phyloP scores from a whole-genome alignment of 2,113 vertebrate species.

The Psilopsiagon aymara region DNA sequence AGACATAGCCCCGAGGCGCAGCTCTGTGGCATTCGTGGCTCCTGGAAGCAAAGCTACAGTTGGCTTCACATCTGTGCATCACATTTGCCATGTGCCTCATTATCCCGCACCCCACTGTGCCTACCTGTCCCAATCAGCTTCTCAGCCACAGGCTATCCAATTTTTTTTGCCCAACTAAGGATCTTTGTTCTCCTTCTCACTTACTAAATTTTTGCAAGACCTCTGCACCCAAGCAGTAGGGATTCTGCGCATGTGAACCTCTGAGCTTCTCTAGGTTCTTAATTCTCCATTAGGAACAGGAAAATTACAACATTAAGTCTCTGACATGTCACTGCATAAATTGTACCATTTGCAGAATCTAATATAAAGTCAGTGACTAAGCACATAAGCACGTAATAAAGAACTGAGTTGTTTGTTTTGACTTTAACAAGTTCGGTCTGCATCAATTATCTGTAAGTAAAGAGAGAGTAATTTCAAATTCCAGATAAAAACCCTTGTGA shows the following conservation, averaged over 20 bases:
- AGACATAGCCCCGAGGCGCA: slow-evolving; percentile 84
- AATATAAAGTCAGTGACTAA: slow-evolving; percentile 74
- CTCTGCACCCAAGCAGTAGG: slow-evolving; percentile 81
- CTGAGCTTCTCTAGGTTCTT: slow-evolving; percentile 74
- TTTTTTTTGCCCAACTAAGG: slow-evolving; percentile 77
- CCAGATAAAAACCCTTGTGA: slow-evolving; percentile 61
- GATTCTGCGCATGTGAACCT: slow-evolving; percentile 77
- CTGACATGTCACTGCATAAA: slow-evolving; percentile 83
- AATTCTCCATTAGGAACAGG: slow-evolving; percentile 80
- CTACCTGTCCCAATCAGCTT: slow-evolving; percentile 85
- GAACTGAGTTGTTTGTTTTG: slow-evolving; percentile 82
- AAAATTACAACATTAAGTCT: slow-evolving; percentile 80
- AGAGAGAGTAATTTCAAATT: slow-evolving; percentile 74
- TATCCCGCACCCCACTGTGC: slow-evolving; percentile 83
- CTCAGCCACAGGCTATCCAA: slow-evolving; percentile 85
- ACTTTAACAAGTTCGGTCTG: slow-evolving; percentile 86
- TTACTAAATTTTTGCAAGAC: slow-evolving; percentile 87
- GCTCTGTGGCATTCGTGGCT: slow-evolving; percentile 80
- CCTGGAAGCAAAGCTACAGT: slow-evolving; percentile 83
- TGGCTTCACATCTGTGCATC: slow-evolving; percentile 92
- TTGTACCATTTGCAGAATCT: slow-evolving; percentile 80
- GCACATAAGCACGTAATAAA: slow-evolving; percentile 79
- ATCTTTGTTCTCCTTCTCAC: slow-evolving; percentile 90
- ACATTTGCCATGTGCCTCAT: slow-evolving; percentile 87
- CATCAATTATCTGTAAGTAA: slow-evolving; percentile 80